phyloP scores from a whole-genome alignment of 2,888 invertebrate genomes.

The Callinectes sapidus region DNA sequence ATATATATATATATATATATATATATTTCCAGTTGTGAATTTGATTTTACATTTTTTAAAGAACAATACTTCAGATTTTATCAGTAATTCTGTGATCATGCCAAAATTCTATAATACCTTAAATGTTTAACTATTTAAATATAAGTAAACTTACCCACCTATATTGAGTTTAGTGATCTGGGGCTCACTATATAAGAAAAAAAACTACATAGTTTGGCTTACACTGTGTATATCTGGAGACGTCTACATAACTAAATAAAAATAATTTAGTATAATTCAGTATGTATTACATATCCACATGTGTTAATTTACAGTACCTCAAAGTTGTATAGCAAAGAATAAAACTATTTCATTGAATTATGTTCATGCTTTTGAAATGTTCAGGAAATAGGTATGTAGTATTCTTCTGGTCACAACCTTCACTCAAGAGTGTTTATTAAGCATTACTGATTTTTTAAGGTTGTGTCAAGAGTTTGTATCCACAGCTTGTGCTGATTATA shows the following conservation, averaged over 20 bases:
- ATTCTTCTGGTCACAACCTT: neutral
- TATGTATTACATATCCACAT: neutral
- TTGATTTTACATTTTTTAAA: too few species aligned
- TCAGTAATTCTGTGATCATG: too few species aligned
- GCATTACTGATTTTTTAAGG: neutral
- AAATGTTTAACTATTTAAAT: too few species aligned
- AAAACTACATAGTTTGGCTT: too few species aligned
- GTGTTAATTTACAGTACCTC: neutral
- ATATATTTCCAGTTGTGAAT: too few species aligned
- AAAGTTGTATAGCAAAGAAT: neutral
- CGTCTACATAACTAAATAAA: neutral
- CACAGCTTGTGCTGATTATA: neutral
- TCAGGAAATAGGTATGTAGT: neutral
- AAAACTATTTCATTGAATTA: neutral
- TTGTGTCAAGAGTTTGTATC: neutral
- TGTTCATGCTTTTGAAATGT: neutral
- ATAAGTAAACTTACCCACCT: too few species aligned
- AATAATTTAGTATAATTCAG: neutral
- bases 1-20: too few species aligned
- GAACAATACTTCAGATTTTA: too few species aligned
- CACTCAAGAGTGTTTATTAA: neutral
- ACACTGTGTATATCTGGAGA: too few species aligned
- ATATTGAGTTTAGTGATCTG: too few species aligned
- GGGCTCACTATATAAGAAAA: too few species aligned
- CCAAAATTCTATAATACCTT: too few species aligned